phyloP scores from a whole-genome alignment of 2,113 vertebrate genomes.

The Agapornis roseicollis region DNA sequence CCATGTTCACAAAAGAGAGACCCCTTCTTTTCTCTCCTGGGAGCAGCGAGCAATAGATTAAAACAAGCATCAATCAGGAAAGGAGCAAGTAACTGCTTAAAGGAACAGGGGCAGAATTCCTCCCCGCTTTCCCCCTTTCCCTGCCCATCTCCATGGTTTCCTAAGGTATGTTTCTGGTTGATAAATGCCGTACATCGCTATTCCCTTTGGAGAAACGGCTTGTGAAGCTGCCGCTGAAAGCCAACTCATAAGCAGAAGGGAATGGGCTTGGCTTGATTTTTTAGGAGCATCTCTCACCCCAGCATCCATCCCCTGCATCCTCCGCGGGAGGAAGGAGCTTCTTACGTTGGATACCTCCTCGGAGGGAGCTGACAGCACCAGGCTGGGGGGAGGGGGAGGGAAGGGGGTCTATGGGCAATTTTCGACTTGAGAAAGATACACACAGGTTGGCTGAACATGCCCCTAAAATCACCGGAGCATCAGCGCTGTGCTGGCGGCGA shows the following conservation, averaged over 20 bases:
- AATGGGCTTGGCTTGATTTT: not conserved
- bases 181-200: conserved; percentile 30
- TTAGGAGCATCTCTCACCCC: not conserved
- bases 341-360: fast-evolving
- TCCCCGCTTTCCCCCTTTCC: not conserved
- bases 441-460: not conserved
- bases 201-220: conserved; percentile 30
- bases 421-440: not conserved
- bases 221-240: not conserved
- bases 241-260: not conserved
- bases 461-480: not conserved
- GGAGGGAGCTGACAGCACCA: not conserved
- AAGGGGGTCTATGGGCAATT: not conserved
- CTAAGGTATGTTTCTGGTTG: conserved; percentile 43
- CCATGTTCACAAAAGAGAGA: conserved; percentile 73
- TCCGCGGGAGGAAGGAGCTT: not conserved
- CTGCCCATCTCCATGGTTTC: conserved; percentile 37
- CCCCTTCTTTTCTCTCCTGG: conserved; percentile 66
- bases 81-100: conserved; percentile 56
- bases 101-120: conserved; percentile 41
- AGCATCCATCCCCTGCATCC: not conserved
- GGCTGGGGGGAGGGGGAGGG: fast-evolving
- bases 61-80: conserved; percentile 79
- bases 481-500: not conserved
- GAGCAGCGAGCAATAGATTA: conserved; percentile 70